These are phyloP conservation scores for Odontophorus gujanensis DNA, from an alignment of 2,113 vertebrate genomes.

Conservation along the genomic window DNA sequence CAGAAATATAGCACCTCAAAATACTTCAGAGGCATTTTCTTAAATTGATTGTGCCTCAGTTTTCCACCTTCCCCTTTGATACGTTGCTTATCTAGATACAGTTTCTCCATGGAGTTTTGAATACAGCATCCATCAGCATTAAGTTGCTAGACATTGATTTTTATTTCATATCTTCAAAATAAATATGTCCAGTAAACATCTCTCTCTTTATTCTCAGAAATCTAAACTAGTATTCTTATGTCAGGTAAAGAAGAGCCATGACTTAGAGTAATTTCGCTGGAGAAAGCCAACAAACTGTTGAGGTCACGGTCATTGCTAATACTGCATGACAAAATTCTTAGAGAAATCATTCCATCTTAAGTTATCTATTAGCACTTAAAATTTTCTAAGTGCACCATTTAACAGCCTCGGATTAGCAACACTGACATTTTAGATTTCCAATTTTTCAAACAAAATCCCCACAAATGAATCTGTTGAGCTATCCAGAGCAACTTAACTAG, in stretches of 20 bases:
- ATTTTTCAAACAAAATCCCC: not conserved
- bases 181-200: not conserved
- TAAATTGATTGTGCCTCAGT: not conserved
- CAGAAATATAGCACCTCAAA: not conserved
- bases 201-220: not conserved
- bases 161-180: not conserved
- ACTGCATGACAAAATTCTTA: not conserved
- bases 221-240: not conserved
- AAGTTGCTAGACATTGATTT: not conserved
- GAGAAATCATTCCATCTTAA: not conserved
- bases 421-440: not conserved
- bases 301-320: not conserved
- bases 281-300: not conserved
- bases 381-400: not conserved
- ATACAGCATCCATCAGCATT: not conserved
- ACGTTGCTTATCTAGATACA: not conserved
- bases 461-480: not conserved
- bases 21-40: not conserved
- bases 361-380: not conserved
- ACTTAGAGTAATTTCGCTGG: not conserved
- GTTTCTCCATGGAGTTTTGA: not conserved
- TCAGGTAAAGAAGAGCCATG: not conserved
- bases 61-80: not conserved
- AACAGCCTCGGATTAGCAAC: not conserved
- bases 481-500: not conserved